Evolutionary conservation across 2,888 invertebrate species (phyloP), one percentile per base, ranked within the genome.

Genomic region (Epicampocera succincta): DNA sequence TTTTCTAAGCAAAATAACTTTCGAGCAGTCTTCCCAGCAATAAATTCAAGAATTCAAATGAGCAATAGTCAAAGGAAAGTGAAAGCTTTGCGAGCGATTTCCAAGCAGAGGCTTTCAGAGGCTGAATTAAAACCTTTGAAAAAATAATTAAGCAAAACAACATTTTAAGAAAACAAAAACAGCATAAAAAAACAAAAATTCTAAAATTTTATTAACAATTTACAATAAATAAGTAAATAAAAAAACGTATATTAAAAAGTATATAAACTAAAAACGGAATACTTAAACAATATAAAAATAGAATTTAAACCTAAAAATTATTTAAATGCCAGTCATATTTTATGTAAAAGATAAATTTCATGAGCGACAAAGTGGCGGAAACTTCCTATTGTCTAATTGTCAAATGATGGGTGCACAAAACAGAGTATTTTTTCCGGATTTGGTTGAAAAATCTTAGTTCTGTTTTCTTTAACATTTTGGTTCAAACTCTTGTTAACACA

Each of bases 21-120:
- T 86, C 85, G 72, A 85, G 84, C 84, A 84, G 87, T 87, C 87
- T 87, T 87, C 87, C 87, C 86, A 85, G 60, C 54, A 68, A 75
- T 42, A 84, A 75, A 80, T 75, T 73, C 79, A 69, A 75, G 61
- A 75, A 63, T 38, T 13, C 50, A 19, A 48, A 52, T 38, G 15
- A 66, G 65, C 56, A 74, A 74, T 66, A 65, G 29, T 8, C 33
- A 42, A 40, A 61, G 11, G 19, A 66, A 65, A 56, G n/a, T n/a
- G 4, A 38, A 17, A 75, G 52, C 2, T 33, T 46, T 54, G 33
- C 15, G 50, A 52, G 17, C 15, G 29, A 42, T 13, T 21, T 12
- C 3, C 42, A 72, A 17, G 50, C 46, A 33, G 33, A 58, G 8
- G 11, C 3, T n/a, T n/a, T n/a, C 9, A 52, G 65, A 19, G 19